Evolutionary conservation across 2,797 vertebrate genomes (phyloP).

Genomic region (Natrix natrix): DNA sequence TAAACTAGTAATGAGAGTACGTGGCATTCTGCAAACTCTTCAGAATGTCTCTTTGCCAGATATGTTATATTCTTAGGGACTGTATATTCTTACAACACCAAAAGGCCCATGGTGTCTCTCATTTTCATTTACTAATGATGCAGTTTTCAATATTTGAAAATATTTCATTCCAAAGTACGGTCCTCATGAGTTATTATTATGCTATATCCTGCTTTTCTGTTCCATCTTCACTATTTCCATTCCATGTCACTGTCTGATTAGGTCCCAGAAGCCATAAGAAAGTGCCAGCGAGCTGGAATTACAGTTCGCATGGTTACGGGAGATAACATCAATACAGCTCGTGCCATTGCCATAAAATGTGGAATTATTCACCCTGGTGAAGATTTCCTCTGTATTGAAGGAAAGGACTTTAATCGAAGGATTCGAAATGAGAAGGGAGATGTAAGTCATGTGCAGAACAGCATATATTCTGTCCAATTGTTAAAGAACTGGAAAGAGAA

Average conservation of each 20-base stretch:
- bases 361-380: conserved; percentile 97
- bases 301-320: conserved; percentile 99
- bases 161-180: not conserved
- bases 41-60: not conserved
- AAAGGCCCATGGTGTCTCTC: not conserved
- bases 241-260: conserved; percentile 51
- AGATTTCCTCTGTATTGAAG: conserved; percentile 96
- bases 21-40: not conserved
- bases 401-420: conserved; percentile 97
- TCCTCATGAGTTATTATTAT: conserved; percentile 46
- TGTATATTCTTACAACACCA: not conserved
- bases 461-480: not conserved
- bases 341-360: conserved; percentile 97
- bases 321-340: conserved; percentile 98
- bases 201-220: not conserved
- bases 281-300: conserved; percentile 96
- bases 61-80: not conserved
- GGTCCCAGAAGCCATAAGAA: conserved; percentile 95
- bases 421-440: conserved; percentile 98
- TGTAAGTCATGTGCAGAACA: conserved; percentile 63
- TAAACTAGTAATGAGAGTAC: not conserved
- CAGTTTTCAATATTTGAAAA: not conserved
- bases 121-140: not conserved
- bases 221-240: not conserved
- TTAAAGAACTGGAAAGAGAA: fast-evolving